A percentile compares a stretch with the other conserved stretches of the same genome.
Conservation (phyloP, 2,888 invertebrate species). For the Apomyelois bistriatella region DNA sequence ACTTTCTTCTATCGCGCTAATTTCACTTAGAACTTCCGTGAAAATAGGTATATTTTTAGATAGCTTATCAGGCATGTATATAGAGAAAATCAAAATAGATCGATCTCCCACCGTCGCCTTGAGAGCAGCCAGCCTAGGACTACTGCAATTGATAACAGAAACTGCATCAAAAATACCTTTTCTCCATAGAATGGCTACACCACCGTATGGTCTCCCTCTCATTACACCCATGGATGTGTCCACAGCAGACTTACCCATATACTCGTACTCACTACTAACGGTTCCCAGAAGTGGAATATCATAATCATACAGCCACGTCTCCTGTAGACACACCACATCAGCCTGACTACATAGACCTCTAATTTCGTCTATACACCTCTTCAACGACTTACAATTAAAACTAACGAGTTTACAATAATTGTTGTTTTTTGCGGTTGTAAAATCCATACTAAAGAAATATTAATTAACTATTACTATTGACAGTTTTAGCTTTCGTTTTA, state of each 20-base stretch:
- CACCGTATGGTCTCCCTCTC: not conserved
- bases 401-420: not conserved
- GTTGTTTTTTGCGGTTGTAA: not conserved
- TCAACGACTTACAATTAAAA: not conserved
- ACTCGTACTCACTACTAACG: not conserved
- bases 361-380: not conserved
- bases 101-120: too few relatives aligned
- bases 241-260: not conserved
- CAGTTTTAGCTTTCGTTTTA: not conserved
- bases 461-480: too few relatives aligned
- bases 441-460: too few relatives aligned
- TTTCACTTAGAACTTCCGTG: slow-evolving; percentile 20
- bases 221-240: not conserved
- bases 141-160: not conserved
- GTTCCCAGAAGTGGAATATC: not conserved
- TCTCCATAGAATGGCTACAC: not conserved
- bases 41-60: slow-evolving; percentile 22
- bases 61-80: slow-evolving; percentile 25
- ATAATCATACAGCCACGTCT: not conserved
- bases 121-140: too few relatives aligned
- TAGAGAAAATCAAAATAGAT: not conserved
- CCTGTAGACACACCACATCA: not conserved
- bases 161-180: not conserved
- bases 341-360: not conserved
- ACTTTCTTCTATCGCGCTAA: slow-evolving; percentile 22